Evolutionary conservation across 2,797 vertebrate genomes (phyloP), one percentile per base, ranked within the genome.

Genomic region (Scolopax rusticola): DNA sequence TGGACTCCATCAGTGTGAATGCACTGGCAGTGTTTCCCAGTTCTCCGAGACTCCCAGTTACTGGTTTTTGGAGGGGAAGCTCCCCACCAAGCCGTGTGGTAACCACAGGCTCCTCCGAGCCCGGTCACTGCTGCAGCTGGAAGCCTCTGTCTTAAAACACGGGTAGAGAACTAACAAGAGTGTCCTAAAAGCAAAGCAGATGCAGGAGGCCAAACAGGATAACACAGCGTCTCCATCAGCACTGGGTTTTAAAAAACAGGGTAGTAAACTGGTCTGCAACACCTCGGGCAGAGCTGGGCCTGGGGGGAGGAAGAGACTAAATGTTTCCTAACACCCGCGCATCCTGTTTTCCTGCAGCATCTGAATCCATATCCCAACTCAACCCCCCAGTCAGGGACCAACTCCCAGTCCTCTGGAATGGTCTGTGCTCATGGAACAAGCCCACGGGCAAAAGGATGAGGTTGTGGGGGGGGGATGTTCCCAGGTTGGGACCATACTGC

Each of bases 1-100:
- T 1, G 8, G 85, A 59, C 12, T 40, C 16, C 0, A 0, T 16
- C 74, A 68, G 28, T 15, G 11, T 21, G 43, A 91, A 40, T 0
- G 3, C 6, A 24, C 6, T 3, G 36, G 78, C 0, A 54, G 7
- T 2, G 9, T 14, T 79, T 28, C 57, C 33, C 0, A 0, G 36
- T 1, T 81, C 79, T 50, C 60, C 57, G 32, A 60, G 40, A 59
- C 47, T 71, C 43, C 16, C 32, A 60, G 50, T 17, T n/a, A 20
- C 15, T 6, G 16, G 15, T 63, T 77, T 92, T 73, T 47, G 70
- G 53, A 91, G 81, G 33, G 33, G 43, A 90, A 91, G 57, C 9
- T 68, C 6, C 9, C 45, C 60, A 50, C 8, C 41, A 33, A 70
- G 32, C 45, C 3, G 0, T 16, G 65, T 14, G 40, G 69, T 30